A percentile compares a stretch with the other conserved stretches of the same genome.
Evolutionary conservation across 2,797 vertebrate genomes (phyloP).

Genomic region (Aselliscus stoliczkanus): DNA sequence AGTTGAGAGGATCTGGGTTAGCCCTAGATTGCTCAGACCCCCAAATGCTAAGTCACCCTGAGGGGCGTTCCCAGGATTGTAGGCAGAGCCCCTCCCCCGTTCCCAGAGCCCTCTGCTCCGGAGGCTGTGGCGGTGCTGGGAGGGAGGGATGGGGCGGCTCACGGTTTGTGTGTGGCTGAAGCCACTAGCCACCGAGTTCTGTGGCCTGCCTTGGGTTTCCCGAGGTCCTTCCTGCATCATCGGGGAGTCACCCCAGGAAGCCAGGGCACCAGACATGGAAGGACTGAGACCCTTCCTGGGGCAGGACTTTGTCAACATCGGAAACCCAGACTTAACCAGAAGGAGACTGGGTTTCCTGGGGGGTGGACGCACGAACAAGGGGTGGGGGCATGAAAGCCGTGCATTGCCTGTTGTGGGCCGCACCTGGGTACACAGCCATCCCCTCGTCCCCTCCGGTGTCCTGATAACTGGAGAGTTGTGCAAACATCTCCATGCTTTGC

Average conservation of each 20-base stretch:
- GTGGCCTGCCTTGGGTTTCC: neutral
- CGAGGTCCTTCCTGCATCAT: neutral
- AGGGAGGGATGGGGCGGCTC: neutral
- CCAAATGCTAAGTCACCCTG: neutral
- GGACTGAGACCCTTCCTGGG: neutral
- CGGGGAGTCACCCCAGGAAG: neutral
- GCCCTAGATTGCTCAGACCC: neutral
- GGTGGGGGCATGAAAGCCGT: too few relatives aligned
- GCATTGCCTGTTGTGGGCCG: accelerated
- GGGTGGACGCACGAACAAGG: neutral
- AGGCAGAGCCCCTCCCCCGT: neutral
- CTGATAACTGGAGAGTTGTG: accelerated
- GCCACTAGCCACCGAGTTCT: neutral
- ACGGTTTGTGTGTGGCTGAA: neutral
- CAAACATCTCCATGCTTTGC: neutral
- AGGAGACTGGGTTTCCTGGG: neutral
- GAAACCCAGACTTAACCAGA: neutral
- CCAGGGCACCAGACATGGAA: neutral
- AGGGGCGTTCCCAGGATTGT: neutral
- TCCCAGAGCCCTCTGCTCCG: neutral
- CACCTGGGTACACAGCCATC: accelerated
- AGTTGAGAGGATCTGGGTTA: neutral
- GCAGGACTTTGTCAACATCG: neutral
- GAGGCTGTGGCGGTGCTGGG: neutral
- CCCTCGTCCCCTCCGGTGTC: accelerated